Evolutionary conservation across 2,888 invertebrate genomes (phyloP).

Genomic region (Morinoia aosen): DNA sequence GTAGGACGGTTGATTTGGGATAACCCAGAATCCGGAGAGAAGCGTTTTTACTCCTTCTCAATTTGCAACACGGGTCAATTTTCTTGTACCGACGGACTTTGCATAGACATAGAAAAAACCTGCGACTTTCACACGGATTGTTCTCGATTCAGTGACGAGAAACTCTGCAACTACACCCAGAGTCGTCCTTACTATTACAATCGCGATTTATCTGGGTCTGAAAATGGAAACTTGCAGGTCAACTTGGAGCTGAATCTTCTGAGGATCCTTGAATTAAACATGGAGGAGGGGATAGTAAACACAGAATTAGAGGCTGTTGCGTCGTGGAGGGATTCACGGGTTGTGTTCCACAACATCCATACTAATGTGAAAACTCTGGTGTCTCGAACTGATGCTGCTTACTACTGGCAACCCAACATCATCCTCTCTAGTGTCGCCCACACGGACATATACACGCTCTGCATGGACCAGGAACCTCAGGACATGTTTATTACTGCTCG

Average conservation of each 20-base stretch:
- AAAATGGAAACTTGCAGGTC: not conserved
- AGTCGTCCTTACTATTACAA: constrained; percentile 32
- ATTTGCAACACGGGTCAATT: not conserved
- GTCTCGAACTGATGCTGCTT: constrained; percentile 13
- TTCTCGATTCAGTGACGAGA: constrained; percentile 13
- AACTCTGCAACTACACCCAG: constrained; percentile 29
- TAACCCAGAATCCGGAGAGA: not conserved
- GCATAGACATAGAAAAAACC: not conserved
- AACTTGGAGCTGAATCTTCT: not conserved
- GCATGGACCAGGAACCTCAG: constrained; percentile 5
- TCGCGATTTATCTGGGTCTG: constrained; percentile 14
- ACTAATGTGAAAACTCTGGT: not conserved
- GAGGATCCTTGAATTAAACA: constrained; percentile 15
- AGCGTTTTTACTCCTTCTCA: not conserved
- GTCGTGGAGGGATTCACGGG: not conserved
- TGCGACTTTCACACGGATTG: constrained; percentile 38
- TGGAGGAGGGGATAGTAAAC: not conserved
- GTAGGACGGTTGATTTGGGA: constrained; percentile 20
- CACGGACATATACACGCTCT: not conserved
- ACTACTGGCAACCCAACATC: constrained; percentile 52
- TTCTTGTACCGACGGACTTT: constrained; percentile 7
- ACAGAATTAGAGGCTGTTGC: not conserved
- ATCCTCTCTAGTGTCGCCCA: constrained; percentile 12
- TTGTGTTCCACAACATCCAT: constrained; percentile 34
- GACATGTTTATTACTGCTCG: constrained; percentile 29